Percentiles rank a stretch among this genome's conserved stretches.
Conservation (phyloP, 2,888 invertebrate genomes). For the Thymelicus lineola region DNA sequence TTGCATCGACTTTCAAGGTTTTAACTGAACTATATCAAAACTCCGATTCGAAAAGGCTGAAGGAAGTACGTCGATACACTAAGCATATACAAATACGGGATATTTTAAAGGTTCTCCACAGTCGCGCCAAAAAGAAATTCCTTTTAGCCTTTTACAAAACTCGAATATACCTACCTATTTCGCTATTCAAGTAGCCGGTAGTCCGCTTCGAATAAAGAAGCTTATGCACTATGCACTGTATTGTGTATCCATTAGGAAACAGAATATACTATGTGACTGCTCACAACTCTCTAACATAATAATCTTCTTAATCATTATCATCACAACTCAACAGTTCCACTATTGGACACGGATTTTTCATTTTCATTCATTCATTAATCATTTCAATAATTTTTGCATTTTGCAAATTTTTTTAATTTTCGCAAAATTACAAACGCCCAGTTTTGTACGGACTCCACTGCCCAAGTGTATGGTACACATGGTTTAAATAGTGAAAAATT, state of each 20-base stretch:
- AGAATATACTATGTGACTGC: conserved; percentile 11
- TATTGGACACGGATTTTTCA: too few species aligned
- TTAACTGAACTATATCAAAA: conserved; percentile 1
- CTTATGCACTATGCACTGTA: conserved; percentile 15
- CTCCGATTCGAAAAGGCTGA: conserved; percentile 6
- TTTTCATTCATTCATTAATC: too few species aligned
- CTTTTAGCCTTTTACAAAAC: conserved; percentile 35
- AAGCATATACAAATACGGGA: conserved; percentile 29
- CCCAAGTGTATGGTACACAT: too few species aligned
- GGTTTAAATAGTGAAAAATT: too few species aligned
- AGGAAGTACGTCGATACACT: conserved; percentile 20
- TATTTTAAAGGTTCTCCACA: conserved; percentile 32
- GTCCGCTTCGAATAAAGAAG: conserved; percentile 15
- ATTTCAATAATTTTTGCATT: too few species aligned
- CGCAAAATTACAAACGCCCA: too few species aligned
- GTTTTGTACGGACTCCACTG: too few species aligned
- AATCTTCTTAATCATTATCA: too few species aligned
- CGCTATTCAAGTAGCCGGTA: conserved; percentile 34
- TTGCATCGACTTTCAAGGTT: conserved; percentile 54
- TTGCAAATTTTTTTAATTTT: too few species aligned
- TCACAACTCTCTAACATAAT: too few species aligned
- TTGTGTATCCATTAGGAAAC: background rate
- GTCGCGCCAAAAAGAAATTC: conserved; percentile 34
- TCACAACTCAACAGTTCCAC: too few species aligned
- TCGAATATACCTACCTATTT: conserved; percentile 34